Evolutionary conservation across 2,113 vertebrate genomes (phyloP).

Genomic region (Machaerirhynchus nigripectus): DNA sequence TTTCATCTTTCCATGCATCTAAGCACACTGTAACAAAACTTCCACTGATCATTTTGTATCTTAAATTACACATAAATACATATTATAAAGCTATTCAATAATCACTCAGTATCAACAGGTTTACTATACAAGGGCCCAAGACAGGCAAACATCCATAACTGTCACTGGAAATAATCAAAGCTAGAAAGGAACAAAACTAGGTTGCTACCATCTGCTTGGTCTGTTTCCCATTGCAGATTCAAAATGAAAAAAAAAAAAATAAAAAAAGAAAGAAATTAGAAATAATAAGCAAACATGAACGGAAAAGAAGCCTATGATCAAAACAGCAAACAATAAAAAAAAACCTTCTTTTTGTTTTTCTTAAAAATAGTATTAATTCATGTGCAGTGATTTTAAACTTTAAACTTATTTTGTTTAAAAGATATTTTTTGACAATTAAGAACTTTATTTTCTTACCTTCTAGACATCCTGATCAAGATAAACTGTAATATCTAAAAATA

Average conservation of each 20-base stretch:
- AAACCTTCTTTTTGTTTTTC: not conserved
- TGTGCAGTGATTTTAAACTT: not conserved
- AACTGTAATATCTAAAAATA: not conserved
- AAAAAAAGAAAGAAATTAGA: not conserved
- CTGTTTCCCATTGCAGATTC: not conserved
- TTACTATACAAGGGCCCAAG: not conserved
- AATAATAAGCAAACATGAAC: not conserved
- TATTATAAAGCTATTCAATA: not conserved
- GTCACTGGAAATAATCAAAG: not conserved
- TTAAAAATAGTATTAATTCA: not conserved
- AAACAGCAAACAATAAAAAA: not conserved
- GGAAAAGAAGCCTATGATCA: not conserved
- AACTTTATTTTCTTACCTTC: not conserved
- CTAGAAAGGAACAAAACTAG: not conserved
- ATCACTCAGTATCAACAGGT: not conserved
- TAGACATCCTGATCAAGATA: not conserved
- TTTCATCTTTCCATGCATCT: not conserved
- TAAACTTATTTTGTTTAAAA: not conserved
- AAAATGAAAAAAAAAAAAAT: not conserved
- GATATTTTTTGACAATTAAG: not conserved
- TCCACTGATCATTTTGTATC: not conserved
- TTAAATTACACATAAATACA: slow-evolving; percentile 27
- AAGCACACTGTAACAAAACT: slow-evolving; percentile 5
- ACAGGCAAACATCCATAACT: not conserved
- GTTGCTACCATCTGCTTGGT: not conserved